Base-by-base conservation (phyloP, 2,113 vertebrate genomes). In the Trematocara marginatum region DNA sequence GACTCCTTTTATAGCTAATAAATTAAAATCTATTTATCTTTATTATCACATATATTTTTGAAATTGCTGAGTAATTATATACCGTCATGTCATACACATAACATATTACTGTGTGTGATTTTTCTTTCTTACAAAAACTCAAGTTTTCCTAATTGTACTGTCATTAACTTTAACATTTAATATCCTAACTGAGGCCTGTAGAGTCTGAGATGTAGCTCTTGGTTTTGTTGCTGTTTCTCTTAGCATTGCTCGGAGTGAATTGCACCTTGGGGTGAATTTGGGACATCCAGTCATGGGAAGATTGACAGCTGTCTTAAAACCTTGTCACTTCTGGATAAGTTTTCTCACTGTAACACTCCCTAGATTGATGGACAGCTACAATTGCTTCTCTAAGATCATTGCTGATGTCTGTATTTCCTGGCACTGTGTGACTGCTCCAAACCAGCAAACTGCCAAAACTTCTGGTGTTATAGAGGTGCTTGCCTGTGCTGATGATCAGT, bases 41-140 rank as follows among this genome's bases (percentile, higher is more conserved):
- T 64, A 38, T 64, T 38, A 38, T 64, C 34, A 38, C n/a, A 64
- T n/a, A 64, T 38, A 61, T 61, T 61, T 61, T 61, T 61, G 57
- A 61, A 61, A 18, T 6, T 35, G 31, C 5, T 35, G 6, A 11
- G 59, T 35, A n/a, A 35, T n/a, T 64, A 66, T 38, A 64, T 66
- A 20, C 34, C 6, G 1, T 20, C 59, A 7, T 66, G 59, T 38
- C 59, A 38, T 38, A 66, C 34, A 66, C 18, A 38, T 23, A 20
- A 66, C n/a, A 40, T 66, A 40, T 66, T 40, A 66, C 35, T 40
- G 35, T 23, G 35, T 66, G 35, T 66, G 35, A 40, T 40, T 69
- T 13, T 20, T 59, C 20, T 69, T 40, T n/a, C n/a, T 13, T 23
- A 40, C 61, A 40, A 5, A 66, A 23, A 8, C 35, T 0, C 13